Base-by-base conservation (phyloP, 2,888 invertebrate genomes). In the Cheilosia variabilis region DNA sequence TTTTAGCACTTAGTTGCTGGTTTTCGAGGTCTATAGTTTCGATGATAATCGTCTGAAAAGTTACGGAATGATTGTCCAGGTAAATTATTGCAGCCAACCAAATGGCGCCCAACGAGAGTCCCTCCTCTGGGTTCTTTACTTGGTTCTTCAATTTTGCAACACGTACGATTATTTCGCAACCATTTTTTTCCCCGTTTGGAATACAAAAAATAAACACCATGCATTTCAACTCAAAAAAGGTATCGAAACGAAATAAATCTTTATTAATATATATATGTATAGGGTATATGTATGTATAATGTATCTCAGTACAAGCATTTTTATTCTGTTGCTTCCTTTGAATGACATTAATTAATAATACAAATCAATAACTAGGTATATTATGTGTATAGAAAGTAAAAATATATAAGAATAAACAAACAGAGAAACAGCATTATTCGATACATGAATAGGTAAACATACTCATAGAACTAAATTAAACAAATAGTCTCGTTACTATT, bases 291-390 rank as follows among this genome's bases (percentile, higher is more conserved):
- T 84, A 84, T 75, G 71, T 71, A 80, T 55, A 69, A 73, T 79
- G 84, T 75, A 84, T 79, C 78, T 78, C 79, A 76, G 73, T 84
- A 84, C 79, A 79, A 84, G 84, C 79, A 69, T 58, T 60, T 58
- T 19, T 55, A 60, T 80, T 73, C 19, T 41, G 53, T 58, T 63
- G 31, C 60, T 50, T 31, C 27, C 27, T 41, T 63, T 50, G 55
- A 37, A 75, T 68, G 80, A 75, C 43, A 79, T 55, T 63, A 57
- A 34, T 68, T 27, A 69, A 62, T 57, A 77, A 73, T 63, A 73
- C 55, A 79, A 75, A 78, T 57, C 19, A 71, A 81, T 24, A 52
- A 37, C 34, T 50, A 34, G 22, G 24, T 60, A 47, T 55, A 57
- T 15, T 55, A 57, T 15, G 6, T 53, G 7, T 41, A 52, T 60